phyloP scores from a whole-genome alignment of 2,797 vertebrate species.

The Characodon lateralis region DNA sequence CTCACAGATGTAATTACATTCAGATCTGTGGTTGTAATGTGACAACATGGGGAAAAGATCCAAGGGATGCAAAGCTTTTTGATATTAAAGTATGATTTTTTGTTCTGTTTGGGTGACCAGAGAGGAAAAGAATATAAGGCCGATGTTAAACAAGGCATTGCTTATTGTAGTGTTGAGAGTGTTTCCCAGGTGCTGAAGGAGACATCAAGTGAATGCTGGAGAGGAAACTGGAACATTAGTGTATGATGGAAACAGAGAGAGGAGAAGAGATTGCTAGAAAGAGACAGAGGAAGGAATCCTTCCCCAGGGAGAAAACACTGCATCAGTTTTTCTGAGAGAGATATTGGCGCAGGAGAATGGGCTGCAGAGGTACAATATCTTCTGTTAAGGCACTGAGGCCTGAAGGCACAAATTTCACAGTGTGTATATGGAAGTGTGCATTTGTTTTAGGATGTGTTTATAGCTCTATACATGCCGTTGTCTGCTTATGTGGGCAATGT shows the following conservation, averaged over 20 bases:
- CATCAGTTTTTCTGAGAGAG: slow-evolving; percentile 34
- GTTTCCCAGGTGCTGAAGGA: slow-evolving; percentile 16
- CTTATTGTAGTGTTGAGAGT: background rate
- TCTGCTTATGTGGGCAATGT: background rate
- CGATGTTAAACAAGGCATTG: background rate
- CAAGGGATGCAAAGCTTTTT: background rate
- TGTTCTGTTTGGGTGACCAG: background rate
- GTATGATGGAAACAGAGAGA: slow-evolving; percentile 29
- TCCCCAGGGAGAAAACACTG: slow-evolving; percentile 45
- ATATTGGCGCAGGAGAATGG: slow-evolving; percentile 23
- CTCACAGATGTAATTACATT: background rate
- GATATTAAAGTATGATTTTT: background rate
- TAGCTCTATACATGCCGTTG: background rate
- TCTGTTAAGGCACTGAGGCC: slow-evolving; percentile 28
- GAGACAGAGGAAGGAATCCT: slow-evolving; percentile 23
- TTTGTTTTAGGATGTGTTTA: background rate
- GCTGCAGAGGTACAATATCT: slow-evolving; percentile 49
- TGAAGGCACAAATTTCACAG: slow-evolving; percentile 31
- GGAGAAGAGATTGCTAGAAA: slow-evolving; percentile 28
- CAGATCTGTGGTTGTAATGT: background rate
- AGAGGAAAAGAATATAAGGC: background rate
- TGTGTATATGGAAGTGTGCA: slow-evolving; percentile 8
- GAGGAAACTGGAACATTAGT: slow-evolving; percentile 49
- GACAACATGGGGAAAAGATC: background rate
- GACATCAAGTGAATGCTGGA: slow-evolving; percentile 39